Conservation (phyloP, 2,888 invertebrate species). For the Oscheius onirici region DNA sequence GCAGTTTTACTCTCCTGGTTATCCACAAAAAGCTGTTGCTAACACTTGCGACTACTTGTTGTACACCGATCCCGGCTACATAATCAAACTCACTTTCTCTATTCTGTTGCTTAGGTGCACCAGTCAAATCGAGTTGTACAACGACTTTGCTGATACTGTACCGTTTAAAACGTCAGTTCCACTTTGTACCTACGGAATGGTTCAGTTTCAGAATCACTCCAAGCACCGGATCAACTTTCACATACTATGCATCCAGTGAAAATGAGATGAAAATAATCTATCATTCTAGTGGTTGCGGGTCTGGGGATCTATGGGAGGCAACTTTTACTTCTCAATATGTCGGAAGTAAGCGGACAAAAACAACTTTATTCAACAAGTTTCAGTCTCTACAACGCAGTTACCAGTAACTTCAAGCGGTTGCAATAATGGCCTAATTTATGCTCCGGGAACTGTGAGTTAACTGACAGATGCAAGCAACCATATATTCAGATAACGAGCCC, state of each 20-base stretch:
- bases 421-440: neutral
- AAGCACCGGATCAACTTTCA: neutral
- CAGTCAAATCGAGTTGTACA: constrained; percentile 6
- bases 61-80: neutral
- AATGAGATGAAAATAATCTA: constrained; percentile 23
- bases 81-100: neutral
- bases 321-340: neutral
- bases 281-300: neutral
- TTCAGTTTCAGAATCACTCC: neutral
- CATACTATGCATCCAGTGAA: neutral
- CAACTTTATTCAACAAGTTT: no score
- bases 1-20: constrained; percentile 16
- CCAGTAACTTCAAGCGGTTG: neutral
- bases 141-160: neutral
- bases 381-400: neutral
- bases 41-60: constrained; percentile 12
- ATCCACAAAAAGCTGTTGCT: neutral
- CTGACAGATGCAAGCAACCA: no score
- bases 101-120: neutral
- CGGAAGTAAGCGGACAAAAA: neutral
- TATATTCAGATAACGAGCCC: constrained; percentile 17
- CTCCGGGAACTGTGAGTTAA: constrained; percentile 3
- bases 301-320: neutral
- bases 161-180: neutral
- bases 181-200: neutral